Percentiles rank a stretch among this genome's conserved stretches.
Conservation (phyloP, 2,113 vertebrate genomes). For the Coracopsis vasa region DNA sequence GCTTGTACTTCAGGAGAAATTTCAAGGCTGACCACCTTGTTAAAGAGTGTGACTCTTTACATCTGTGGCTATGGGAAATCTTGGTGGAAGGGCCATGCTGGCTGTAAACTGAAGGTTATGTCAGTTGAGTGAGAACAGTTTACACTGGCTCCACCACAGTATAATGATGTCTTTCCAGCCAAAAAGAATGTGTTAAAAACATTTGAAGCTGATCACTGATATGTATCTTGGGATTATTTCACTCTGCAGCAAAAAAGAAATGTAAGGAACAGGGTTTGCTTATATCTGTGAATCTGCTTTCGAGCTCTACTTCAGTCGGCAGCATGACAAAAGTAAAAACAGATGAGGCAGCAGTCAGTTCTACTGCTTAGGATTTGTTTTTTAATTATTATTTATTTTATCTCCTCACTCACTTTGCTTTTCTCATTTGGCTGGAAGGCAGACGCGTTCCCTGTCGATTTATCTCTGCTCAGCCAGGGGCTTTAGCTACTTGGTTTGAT, state of each 20-base stretch:
- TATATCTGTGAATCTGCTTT: constrained; percentile 29
- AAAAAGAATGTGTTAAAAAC: background rate
- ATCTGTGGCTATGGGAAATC: background rate
- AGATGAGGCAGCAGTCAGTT: constrained; percentile 30
- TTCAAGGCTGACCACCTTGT: background rate
- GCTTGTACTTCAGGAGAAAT: background rate
- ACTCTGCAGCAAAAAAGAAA: background rate
- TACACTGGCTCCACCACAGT: background rate
- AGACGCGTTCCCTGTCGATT: constrained; percentile 73
- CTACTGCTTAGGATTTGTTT: background rate
- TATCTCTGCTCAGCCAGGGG: constrained; percentile 57
- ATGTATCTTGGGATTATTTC: constrained; percentile 1
- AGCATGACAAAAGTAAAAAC: background rate
- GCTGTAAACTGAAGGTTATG: background rate
- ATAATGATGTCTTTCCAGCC: background rate
- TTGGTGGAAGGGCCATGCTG: background rate
- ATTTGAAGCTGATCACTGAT: background rate
- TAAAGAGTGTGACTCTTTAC: background rate
- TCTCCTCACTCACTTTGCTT: constrained; percentile 66
- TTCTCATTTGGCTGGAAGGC: constrained; percentile 73
- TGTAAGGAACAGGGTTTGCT: background rate
- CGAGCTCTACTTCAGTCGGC: constrained; percentile 9
- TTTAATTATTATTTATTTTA: constrained; percentile 69
- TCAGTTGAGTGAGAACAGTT: background rate
- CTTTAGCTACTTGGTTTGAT: constrained; percentile 66